Percentiles rank a stretch among this genome's conserved stretches.
phyloP scores from a whole-genome alignment of 2,888 invertebrate genomes.

The Cheilosia vernalis region DNA sequence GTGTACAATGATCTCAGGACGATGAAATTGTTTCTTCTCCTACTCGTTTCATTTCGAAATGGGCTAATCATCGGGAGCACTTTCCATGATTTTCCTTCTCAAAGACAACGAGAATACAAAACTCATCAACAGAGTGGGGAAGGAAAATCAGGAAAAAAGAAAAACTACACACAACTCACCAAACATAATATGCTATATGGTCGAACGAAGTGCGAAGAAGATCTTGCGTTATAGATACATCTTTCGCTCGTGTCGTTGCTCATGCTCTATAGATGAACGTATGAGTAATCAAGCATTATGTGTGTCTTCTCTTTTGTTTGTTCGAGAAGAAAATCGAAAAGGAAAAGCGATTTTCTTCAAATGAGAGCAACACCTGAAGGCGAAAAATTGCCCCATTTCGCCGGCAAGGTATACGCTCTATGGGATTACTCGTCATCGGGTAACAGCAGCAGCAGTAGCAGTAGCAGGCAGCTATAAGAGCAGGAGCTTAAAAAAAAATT shows the following conservation, averaged over 20 bases:
- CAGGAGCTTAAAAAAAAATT: conserved; percentile 43
- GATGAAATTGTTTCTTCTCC: conserved; percentile 27
- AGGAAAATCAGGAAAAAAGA: background rate
- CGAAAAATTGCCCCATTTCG: conserved; percentile 67
- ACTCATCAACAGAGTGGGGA: background rate
- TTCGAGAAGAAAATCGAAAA: conserved; percentile 40
- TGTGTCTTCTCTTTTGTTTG: conserved; percentile 13
- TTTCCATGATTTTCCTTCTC: conserved; percentile 17
- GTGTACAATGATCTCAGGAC: conserved; percentile 25
- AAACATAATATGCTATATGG: conserved; percentile 22
- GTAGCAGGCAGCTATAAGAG: conserved; percentile 64
- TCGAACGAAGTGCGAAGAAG: conserved; percentile 31
- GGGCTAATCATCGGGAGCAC: conserved; percentile 37
- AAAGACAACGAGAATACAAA: conserved; percentile 1
- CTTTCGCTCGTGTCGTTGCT: conserved; percentile 8
- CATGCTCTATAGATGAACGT: conserved; percentile 18
- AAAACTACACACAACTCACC: background rate
- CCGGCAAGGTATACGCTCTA: conserved; percentile 64
- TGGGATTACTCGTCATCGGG: conserved; percentile 69
- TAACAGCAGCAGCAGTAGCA: conserved; percentile 64
- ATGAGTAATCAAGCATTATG: conserved; percentile 51
- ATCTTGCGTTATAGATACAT: conserved; percentile 41
- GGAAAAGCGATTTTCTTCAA: conserved; percentile 29
- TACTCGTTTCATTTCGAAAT: conserved; percentile 15
- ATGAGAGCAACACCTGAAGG: conserved; percentile 67